Percentiles rank a stretch among this genome's conserved stretches.
Evolutionary conservation across 1,140 invertebrate genomes (phyloP).

Genomic region (Brachionus koreanus): DNA sequence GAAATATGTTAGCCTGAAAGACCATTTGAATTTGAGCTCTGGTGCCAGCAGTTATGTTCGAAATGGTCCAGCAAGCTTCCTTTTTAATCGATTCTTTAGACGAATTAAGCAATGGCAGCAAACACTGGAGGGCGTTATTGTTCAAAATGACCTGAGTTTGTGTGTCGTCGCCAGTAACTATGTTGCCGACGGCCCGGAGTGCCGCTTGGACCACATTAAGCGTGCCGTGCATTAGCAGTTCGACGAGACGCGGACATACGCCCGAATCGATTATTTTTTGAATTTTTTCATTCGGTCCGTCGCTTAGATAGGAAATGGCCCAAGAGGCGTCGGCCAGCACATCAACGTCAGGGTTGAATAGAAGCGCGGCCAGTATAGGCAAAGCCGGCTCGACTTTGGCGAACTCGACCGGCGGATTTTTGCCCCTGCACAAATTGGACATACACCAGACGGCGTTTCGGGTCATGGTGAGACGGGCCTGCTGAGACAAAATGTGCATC

Average conservation of each 20-base stretch:
- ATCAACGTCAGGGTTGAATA: constrained; percentile 84
- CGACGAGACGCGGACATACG: constrained; percentile 85
- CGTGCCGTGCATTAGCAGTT: constrained; percentile 83
- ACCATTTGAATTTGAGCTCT: constrained; percentile 86
- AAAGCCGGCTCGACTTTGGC: constrained; percentile 74
- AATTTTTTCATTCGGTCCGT: constrained; percentile 96
- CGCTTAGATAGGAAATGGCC: constrained; percentile 86
- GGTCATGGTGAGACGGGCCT: constrained; percentile 79
- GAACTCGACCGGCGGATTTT: constrained; percentile 92
- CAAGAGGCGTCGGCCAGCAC: constrained; percentile 91
- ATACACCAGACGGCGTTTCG: constrained; percentile 96
- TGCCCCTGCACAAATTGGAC: constrained; percentile 91
- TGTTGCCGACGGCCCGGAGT: constrained; percentile 88
- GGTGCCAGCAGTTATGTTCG: constrained; percentile 95
- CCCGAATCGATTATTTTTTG: constrained; percentile 94
- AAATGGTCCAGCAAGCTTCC: constrained; percentile 96
- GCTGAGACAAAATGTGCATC: constrained; percentile 77
- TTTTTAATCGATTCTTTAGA: constrained; percentile 81
- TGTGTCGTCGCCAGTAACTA: constrained; percentile 92
- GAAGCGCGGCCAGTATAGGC: constrained; percentile 76
- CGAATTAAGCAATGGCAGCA: constrained; percentile 71
- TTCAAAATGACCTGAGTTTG: constrained; percentile 81
- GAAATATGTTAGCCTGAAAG: constrained; percentile 91
- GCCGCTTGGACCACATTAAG: constrained; percentile 90
- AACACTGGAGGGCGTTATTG: constrained; percentile 78